Conservation (phyloP, 2,888 invertebrate genomes). For the Dinocampus coccinellae region DNA sequence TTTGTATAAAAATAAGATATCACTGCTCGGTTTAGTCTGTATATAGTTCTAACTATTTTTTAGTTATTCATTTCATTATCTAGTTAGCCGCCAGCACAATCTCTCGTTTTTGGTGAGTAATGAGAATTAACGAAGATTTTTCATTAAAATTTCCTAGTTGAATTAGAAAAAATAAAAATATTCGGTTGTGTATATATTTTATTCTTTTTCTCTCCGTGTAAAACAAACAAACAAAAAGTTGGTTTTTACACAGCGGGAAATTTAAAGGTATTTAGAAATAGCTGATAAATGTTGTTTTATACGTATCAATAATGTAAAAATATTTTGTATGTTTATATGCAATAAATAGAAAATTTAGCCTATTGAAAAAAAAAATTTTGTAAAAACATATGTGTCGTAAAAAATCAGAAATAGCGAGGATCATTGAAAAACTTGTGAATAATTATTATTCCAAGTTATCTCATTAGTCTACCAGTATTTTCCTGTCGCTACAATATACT, state of each 20-base stretch:
- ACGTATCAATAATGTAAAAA: neutral
- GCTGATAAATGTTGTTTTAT: neutral
- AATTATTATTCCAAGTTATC: neutral
- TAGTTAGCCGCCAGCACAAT: conserved; percentile 1
- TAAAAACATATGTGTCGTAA: neutral
- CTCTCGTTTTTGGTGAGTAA: conserved; percentile 1
- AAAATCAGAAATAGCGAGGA: neutral
- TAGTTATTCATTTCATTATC: conserved; percentile 5
- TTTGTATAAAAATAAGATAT: neutral
- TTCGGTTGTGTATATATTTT: no score
- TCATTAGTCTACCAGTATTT: conserved; percentile 21
- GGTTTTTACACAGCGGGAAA: neutral
- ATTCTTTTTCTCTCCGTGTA: neutral
- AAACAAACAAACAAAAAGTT: neutral
- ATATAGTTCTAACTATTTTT: neutral
- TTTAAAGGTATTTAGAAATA: neutral
- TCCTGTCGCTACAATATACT: conserved; percentile 59
- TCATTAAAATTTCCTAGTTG: neutral
- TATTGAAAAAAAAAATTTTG: no score
- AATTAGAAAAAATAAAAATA: neutral
- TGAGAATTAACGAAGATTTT: neutral
- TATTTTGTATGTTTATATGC: no score
- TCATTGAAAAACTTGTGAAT: neutral
- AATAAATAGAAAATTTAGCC: no score
- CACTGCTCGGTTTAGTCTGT: neutral